A percentile compares a stretch with the other conserved stretches of the same genome.
Conservation (phyloP, 2,888 invertebrate genomes). For the Nomada goodeniana region DNA sequence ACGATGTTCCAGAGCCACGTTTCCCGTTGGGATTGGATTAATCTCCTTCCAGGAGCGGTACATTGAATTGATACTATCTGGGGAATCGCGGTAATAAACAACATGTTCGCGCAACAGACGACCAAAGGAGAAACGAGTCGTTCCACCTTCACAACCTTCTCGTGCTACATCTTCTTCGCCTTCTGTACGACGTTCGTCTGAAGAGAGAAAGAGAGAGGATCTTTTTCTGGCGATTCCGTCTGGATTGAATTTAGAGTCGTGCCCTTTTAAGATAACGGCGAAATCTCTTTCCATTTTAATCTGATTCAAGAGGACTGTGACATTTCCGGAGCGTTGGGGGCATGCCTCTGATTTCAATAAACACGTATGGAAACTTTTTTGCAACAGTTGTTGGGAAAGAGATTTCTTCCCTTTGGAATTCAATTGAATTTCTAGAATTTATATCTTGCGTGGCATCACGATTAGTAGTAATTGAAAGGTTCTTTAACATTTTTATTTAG, state of each 20-base stretch:
- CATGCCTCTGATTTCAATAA: too few species aligned
- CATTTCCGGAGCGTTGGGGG: too few species aligned
- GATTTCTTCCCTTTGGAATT: too few species aligned
- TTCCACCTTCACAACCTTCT: slow-evolving; percentile 48
- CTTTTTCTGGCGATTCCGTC: slow-evolving; percentile 11
- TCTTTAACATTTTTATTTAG: too few species aligned
- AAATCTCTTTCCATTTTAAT: not conserved
- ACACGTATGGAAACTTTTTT: too few species aligned
- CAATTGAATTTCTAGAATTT: too few species aligned
- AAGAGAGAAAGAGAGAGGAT: slow-evolving; percentile 3
- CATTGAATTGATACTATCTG: slow-evolving; percentile 72
- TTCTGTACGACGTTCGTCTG: slow-evolving; percentile 30
- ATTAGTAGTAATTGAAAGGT: too few species aligned
- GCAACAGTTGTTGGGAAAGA: too few species aligned
- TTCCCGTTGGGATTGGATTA: slow-evolving; percentile 66
- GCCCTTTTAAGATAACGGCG: slow-evolving; percentile 10
- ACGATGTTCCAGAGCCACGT: slow-evolving; percentile 43
- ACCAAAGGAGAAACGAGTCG: slow-evolving; percentile 44
- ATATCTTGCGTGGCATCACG: too few species aligned
- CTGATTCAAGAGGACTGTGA: too few species aligned
- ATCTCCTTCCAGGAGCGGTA: slow-evolving; percentile 64
- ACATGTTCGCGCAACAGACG: slow-evolving; percentile 60
- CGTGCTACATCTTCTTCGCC: slow-evolving; percentile 55
- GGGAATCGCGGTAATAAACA: slow-evolving; percentile 69
- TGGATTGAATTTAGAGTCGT: not conserved